phyloP scores from a whole-genome alignment of 2,113 vertebrate species.

The Cynopterus brachyotis region DNA sequence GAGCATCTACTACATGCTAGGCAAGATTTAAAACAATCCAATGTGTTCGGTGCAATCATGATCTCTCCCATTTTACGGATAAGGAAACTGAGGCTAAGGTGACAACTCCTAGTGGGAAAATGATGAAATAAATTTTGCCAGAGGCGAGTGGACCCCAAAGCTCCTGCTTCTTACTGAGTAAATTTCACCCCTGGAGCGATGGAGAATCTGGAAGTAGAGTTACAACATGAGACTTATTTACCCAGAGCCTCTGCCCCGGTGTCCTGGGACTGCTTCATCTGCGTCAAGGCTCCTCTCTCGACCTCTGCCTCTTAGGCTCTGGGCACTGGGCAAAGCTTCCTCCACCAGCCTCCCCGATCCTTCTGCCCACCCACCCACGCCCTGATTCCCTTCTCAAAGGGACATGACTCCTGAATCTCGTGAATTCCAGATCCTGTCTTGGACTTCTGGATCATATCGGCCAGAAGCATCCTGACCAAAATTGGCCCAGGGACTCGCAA shows the following conservation, averaged over 20 bases:
- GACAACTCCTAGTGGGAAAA: neutral
- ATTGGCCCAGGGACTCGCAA: neutral
- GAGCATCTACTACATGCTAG: neutral
- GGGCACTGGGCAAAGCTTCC: neutral
- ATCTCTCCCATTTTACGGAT: neutral
- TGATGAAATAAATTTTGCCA: too few relatives aligned
- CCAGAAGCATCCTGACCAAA: neutral
- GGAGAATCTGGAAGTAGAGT: neutral
- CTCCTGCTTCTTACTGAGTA: neutral
- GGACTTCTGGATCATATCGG: fast-evolving
- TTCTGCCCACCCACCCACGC: fast-evolving
- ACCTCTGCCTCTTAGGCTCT: neutral
- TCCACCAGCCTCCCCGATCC: neutral
- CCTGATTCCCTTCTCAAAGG: neutral
- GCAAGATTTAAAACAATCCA: neutral
- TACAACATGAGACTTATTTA: neutral
- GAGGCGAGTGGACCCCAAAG: neutral
- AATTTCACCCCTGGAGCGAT: neutral
- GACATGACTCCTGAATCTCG: fast-evolving
- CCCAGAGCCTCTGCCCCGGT: neutral
- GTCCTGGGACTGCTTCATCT: too few relatives aligned
- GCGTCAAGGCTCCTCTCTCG: neutral
- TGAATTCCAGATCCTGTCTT: neutral
- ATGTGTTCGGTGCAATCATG: neutral
- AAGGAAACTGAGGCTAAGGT: neutral